Evolutionary conservation across 2,113 vertebrate genomes (phyloP).

Genomic region (Thermophis baileyi): DNA sequence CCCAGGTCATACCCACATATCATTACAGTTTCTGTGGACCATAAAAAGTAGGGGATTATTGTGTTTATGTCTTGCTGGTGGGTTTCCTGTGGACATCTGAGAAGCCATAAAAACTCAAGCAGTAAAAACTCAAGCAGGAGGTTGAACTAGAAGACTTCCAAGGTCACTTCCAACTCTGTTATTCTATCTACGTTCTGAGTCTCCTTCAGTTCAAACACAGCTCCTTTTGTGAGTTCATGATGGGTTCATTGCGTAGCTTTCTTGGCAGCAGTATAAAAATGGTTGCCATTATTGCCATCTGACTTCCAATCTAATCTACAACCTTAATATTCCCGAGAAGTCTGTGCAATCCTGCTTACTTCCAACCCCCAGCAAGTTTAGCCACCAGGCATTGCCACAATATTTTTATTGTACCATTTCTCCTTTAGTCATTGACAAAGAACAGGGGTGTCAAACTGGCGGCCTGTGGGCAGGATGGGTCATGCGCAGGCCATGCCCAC

Average conservation of each 20-base stretch:
- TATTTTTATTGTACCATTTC: not conserved
- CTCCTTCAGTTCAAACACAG: not conserved
- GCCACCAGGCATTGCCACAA: not conserved
- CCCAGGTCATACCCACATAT: not conserved
- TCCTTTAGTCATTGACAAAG: not conserved
- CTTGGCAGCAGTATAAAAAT: not conserved
- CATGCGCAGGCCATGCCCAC: no score
- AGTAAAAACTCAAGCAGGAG: not conserved
- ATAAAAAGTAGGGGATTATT: not conserved
- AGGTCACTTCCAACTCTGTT: not conserved
- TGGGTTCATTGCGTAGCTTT: not conserved
- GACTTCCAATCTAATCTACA: not conserved
- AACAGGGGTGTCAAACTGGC: no score
- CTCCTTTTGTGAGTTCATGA: not conserved
- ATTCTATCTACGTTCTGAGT: not conserved
- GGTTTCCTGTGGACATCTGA: not conserved
- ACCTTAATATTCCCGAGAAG: not conserved
- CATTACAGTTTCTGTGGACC: not conserved
- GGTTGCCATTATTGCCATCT: not conserved
- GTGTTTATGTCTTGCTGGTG: not conserved
- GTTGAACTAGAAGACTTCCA: no score
- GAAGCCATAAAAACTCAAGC: not conserved
- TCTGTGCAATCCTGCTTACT: not conserved
- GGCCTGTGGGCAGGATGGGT: no score
- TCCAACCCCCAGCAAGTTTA: not conserved